Conservation (phyloP, 2,888 invertebrate species). For the Chrysolina oricalcia region DNA sequence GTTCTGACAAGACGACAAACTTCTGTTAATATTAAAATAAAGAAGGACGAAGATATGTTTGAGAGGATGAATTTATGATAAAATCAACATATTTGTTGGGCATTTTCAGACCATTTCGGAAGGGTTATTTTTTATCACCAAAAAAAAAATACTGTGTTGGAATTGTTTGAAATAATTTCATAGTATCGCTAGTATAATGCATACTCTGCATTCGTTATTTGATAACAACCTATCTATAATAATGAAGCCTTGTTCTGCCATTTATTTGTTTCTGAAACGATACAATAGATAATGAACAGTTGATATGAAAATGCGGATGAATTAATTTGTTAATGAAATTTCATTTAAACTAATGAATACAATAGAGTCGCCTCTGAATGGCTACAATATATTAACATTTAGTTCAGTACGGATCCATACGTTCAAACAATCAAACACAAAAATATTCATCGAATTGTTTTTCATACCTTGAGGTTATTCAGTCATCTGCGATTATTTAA, state of each 20-base stretch:
- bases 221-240: too few relatives aligned
- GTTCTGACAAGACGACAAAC: too few relatives aligned
- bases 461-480: background rate
- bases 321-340: slow-evolving; percentile 32
- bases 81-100: too few relatives aligned
- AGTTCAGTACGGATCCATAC: background rate
- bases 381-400: background rate
- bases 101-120: too few relatives aligned
- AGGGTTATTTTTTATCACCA: too few relatives aligned
- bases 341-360: slow-evolving; percentile 26
- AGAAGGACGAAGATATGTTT: too few relatives aligned
- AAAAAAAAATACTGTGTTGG: too few relatives aligned
- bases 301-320: slow-evolving; percentile 13
- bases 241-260: background rate
- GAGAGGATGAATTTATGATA: too few relatives aligned
- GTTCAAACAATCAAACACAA: background rate
- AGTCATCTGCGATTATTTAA: background rate
- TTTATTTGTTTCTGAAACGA: background rate
- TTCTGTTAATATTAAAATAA: too few relatives aligned
- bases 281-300: background rate
- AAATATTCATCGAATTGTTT: background rate
- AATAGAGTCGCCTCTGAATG: slow-evolving; percentile 24
- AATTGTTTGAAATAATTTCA: too few relatives aligned
- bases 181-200: background rate
- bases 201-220: background rate